Percentiles rank a stretch among this genome's conserved stretches.
These are phyloP conservation scores for Cyrtonyx montezumae DNA, from an alignment of 2,113 vertebrate species.

Conservation along the genomic window DNA sequence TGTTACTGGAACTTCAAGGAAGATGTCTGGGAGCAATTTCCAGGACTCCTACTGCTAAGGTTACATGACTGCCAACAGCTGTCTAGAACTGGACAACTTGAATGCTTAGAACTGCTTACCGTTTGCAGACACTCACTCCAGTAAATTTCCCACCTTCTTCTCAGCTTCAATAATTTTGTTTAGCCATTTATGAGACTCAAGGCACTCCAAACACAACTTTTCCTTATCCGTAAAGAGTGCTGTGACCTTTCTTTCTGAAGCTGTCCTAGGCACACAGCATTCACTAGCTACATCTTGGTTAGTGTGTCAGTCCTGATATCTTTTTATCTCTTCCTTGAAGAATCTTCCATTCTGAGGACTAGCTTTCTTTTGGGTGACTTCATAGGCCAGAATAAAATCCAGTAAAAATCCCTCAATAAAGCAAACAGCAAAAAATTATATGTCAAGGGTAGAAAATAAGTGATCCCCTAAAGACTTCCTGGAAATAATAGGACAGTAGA, in stretches of 20 bases:
- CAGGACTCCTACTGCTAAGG: neutral
- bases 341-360: neutral
- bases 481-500: neutral
- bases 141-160: neutral
- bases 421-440: neutral
- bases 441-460: neutral
- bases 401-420: neutral
- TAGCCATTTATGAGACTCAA: neutral
- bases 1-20: neutral
- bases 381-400: neutral
- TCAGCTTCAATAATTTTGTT: neutral
- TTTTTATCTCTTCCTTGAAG: neutral
- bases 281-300: neutral
- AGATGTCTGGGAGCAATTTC: neutral
- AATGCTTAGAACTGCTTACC: neutral
- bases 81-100: neutral
- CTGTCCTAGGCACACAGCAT: neutral
- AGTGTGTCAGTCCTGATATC: neutral
- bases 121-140: neutral
- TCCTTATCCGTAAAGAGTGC: neutral
- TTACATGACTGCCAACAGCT: neutral
- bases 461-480: neutral
- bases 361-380: neutral
- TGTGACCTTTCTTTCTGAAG: neutral
- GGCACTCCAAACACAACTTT: neutral